Evolutionary conservation across 2,888 invertebrate species (phyloP).

Genomic region (Lasioglossum leucozonium): DNA sequence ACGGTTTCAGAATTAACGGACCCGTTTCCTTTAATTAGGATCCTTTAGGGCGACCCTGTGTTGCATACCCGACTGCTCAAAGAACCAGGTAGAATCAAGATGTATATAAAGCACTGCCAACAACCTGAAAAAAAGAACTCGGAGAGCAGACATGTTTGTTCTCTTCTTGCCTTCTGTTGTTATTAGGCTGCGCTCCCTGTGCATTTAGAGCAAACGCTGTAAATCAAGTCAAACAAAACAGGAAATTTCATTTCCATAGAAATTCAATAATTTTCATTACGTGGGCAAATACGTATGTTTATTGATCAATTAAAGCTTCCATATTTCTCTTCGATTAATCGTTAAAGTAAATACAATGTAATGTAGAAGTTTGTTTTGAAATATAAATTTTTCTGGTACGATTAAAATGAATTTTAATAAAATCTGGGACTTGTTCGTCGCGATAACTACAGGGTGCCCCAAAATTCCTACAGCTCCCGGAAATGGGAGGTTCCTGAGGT

Average conservation of each 20-base stretch:
- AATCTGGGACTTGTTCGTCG: too few relatives aligned
- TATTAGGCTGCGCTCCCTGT: neutral
- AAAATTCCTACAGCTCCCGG: too few relatives aligned
- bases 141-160: neutral
- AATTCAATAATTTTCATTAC: neutral
- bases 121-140: constrained; percentile 10
- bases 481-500: too few relatives aligned
- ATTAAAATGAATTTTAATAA: neutral
- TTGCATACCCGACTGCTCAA: constrained; percentile 17
- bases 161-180: neutral
- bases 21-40: constrained; percentile 21
- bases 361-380: neutral
- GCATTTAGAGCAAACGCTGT: neutral
- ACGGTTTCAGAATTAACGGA: constrained; percentile 19
- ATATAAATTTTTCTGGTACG: neutral
- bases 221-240: neutral
- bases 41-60: constrained; percentile 16
- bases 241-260: neutral
- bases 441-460: too few relatives aligned
- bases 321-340: neutral
- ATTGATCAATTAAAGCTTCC: neutral
- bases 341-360: neutral
- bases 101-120: constrained; percentile 5
- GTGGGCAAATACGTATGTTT: neutral
- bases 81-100: neutral